Conservation (phyloP, 30 jellyfish, hydroid and myxozoan species). For the Clytia hemisphaerica region DNA sequence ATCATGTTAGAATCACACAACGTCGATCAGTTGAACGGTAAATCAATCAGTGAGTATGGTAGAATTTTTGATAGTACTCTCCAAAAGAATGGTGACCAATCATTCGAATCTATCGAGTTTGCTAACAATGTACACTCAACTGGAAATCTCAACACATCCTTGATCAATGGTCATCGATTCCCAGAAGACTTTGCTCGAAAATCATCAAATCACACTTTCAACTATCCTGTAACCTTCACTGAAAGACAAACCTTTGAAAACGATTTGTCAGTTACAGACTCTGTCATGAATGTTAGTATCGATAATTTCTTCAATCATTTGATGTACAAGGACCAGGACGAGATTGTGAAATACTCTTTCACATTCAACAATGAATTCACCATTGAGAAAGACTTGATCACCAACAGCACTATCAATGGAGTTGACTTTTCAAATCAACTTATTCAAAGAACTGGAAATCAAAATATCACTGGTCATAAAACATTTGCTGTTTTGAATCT, state of each 20-base stretch:
- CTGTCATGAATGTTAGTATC: conserved; percentile 23
- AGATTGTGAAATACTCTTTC: conserved; percentile 32
- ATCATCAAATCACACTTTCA: conserved; percentile 23
- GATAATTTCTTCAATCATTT: background rate
- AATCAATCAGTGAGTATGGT: background rate
- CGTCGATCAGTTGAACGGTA: conserved; percentile 1
- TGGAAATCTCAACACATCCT: background rate
- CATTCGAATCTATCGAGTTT: background rate
- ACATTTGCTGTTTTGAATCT: background rate
- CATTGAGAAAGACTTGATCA: conserved; percentile 4
- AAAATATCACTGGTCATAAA: conserved; percentile 39
- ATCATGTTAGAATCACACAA: background rate
- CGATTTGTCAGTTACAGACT: background rate
- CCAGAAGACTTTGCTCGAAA: conserved; percentile 28
- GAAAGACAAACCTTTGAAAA: conserved; percentile 17
- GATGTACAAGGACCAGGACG: conserved; percentile 18
- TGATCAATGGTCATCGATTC: conserved; percentile 30
- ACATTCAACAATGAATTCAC: conserved; percentile 27
- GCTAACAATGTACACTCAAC: conserved; percentile 2
- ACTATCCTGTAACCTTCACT: background rate
- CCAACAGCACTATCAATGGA: conserved; percentile 23
- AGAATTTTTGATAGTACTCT: conserved; percentile 30
- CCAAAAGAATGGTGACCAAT: conserved; percentile 39
- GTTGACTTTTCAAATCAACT: conserved; percentile 29
- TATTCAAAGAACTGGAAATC: conserved; percentile 34